Percentiles rank a stretch among this genome's conserved stretches.
Conservation (phyloP, 2,797 vertebrate species). For the Hydrolagus colliei region DNA sequence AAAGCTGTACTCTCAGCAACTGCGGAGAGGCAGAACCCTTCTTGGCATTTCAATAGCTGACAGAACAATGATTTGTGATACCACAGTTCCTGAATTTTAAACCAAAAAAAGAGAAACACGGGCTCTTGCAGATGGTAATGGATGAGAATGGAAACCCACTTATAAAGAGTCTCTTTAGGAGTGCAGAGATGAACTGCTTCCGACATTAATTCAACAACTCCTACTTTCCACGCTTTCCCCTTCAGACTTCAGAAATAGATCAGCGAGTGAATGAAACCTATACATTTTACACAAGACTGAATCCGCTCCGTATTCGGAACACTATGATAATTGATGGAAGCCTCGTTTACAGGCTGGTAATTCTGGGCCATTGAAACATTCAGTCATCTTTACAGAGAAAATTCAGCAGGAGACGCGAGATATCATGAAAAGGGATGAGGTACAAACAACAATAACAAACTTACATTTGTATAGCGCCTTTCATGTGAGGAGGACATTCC, state of each 20-base stretch:
- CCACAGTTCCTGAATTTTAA: background rate
- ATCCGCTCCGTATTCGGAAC: background rate
- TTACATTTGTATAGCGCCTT: too few relatives aligned
- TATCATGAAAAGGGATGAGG: background rate
- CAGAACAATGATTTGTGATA: background rate
- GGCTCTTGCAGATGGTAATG: background rate
- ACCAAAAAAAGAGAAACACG: too few relatives aligned
- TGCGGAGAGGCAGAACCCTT: background rate
- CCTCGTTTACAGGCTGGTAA: background rate
- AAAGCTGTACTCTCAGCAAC: background rate
- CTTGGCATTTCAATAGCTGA: background rate
- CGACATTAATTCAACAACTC: background rate
- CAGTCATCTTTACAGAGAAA: background rate
- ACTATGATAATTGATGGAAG: background rate
- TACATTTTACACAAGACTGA: background rate
- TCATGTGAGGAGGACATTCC: too few relatives aligned
- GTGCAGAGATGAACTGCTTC: background rate
- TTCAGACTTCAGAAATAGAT: background rate
- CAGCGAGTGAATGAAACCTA: background rate
- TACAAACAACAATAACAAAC: background rate
- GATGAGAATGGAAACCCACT: background rate
- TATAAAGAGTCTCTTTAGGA: background rate
- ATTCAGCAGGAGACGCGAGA: background rate
- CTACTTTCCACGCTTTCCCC: background rate
- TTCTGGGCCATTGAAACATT: slow-evolving; percentile 12